Evolutionary conservation across 2,888 invertebrate genomes (phyloP).

Genomic region (Lottia scabra): DNA sequence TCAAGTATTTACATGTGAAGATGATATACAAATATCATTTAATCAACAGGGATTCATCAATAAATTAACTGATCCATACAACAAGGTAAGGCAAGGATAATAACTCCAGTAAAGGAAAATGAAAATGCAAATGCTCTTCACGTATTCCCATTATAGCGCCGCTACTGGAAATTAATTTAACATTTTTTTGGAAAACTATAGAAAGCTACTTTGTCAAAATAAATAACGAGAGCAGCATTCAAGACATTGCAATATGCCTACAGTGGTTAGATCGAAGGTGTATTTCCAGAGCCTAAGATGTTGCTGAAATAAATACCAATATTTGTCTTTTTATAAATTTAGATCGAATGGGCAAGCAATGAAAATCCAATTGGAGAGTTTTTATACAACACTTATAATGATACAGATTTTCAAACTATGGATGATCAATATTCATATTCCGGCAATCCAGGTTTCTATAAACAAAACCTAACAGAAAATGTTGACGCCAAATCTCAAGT

Average conservation of each 20-base stretch:
- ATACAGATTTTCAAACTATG: conserved; percentile 56
- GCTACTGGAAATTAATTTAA: too few species aligned
- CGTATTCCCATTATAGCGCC: too few species aligned
- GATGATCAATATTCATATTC: conserved; percentile 50
- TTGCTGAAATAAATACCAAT: too few species aligned
- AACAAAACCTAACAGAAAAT: conserved; percentile 55
- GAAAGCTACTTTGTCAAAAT: too few species aligned
- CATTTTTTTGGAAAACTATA: too few species aligned
- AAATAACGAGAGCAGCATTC: too few species aligned
- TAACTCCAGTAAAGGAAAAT: too few species aligned
- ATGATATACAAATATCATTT: conserved; percentile 43
- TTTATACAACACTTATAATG: conserved; percentile 56
- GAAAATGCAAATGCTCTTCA: too few species aligned
- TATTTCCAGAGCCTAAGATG: too few species aligned
- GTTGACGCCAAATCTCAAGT: conserved; percentile 52
- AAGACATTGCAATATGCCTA: too few species aligned
- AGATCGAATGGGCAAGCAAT: conserved; percentile 30
- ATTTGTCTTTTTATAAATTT: not conserved
- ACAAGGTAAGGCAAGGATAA: conserved; percentile 33
- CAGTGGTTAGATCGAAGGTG: too few species aligned
- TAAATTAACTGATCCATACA: conserved; percentile 44
- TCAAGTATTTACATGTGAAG: conserved; percentile 33
- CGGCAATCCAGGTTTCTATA: conserved; percentile 47
- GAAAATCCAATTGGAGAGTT: conserved; percentile 43
- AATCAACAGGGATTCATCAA: conserved; percentile 39